Base-by-base conservation (phyloP, 2,888 invertebrate species). In the Julus scandinavius region DNA sequence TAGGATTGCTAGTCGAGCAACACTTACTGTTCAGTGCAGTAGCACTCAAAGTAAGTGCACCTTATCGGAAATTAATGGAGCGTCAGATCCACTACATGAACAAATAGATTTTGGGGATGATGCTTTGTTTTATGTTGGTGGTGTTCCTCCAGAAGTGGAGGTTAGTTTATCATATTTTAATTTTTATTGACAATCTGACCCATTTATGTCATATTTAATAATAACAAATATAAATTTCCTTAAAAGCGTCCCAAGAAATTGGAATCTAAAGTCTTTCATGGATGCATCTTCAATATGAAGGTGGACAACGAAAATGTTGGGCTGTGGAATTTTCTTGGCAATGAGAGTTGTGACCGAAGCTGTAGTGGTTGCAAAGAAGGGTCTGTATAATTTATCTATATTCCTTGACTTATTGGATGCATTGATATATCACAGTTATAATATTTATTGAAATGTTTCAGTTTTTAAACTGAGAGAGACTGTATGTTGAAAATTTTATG, bases 281-380 rank as follows among this genome's bases (percentile, higher is more conserved):
- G 96, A 0, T 97, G 97, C 90, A 93, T 98, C 11, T 96, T 97
- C 91, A 95, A 96, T 90, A 93, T 98, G 1, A 93, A 94, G 90
- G 93, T 96, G 15, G 97, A 98, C 91, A 96, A 95, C 45, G 94
- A 94, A 88, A 95, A 95, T 0, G 93, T 98, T 80, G 98, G 98
- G 0, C 93, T 98, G 13, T 98, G 97, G 97, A 96, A 98, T 93
- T 98, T 98, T 92, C 92, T 94, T 0, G 93, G 95, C 87, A 94
- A 94, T 0, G 94, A 94, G 4, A 93, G 93, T 2, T 94, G 94
- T 3, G 38, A 87, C 20, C 20, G 45, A 88, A 94, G 94, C n/a
- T 97, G 97, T 91, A 94, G 94, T 40, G 96, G 96, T 0, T 96
- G 96, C 90, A 95, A 95, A 86, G 95, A 96, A 91, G 96, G 96